Percentiles rank a stretch among this genome's conserved stretches.
Conservation (phyloP, 2,113 vertebrate genomes). For the Pluvialis apricaria region DNA sequence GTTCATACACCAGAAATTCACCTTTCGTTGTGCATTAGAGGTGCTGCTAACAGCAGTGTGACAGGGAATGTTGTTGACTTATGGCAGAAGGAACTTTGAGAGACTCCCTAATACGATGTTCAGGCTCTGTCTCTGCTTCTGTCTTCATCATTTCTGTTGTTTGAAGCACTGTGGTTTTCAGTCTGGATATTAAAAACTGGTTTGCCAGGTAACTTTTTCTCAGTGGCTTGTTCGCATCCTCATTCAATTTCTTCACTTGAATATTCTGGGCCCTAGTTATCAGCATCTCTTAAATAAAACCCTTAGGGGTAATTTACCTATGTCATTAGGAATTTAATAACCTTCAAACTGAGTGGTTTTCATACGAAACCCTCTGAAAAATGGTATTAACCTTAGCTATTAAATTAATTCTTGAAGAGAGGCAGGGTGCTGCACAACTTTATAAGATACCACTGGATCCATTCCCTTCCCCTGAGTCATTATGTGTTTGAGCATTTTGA, state of each 20-base stretch:
- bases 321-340: not conserved
- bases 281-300: not conserved
- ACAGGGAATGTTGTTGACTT: not conserved
- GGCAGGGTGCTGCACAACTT: not conserved
- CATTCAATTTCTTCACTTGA: not conserved
- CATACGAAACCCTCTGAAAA: not conserved
- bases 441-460: not conserved
- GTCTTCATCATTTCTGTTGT: not conserved
- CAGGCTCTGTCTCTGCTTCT: not conserved
- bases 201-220: not conserved
- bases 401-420: not conserved
- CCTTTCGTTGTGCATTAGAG: not conserved
- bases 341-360: not conserved
- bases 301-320: not conserved
- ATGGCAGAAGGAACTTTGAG: rapidly evolving
- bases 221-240: not conserved
- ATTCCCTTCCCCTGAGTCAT: not conserved
- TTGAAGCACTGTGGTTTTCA: not conserved
- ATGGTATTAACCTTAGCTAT: not conserved
- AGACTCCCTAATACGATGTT: not conserved
- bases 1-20: not conserved
- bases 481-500: not conserved
- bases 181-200: not conserved
- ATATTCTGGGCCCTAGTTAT: not conserved
- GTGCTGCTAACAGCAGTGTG: not conserved